Percentiles rank a stretch among this genome's conserved stretches.
phyloP scores from a whole-genome alignment of 2,113 vertebrate genomes.

The Brachypodius melanocephalos region DNA sequence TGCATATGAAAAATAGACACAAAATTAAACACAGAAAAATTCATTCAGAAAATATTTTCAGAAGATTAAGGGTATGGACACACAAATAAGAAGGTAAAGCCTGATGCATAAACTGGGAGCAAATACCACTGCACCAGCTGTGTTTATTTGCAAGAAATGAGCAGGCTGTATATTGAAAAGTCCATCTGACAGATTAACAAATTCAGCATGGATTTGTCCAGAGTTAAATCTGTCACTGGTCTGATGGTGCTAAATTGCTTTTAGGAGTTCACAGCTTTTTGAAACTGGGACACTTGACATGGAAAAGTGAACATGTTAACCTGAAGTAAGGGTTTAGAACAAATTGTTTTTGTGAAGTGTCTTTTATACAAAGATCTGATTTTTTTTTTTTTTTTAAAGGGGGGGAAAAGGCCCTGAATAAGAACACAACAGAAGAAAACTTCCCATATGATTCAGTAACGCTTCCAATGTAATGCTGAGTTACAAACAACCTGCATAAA shows the following conservation, averaged over 20 bases:
- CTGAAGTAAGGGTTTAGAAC: neutral
- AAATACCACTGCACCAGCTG: neutral
- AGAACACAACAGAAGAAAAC: neutral
- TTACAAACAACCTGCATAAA: neutral
- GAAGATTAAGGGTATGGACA: neutral
- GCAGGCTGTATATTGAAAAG: neutral
- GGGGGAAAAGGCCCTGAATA: neutral
- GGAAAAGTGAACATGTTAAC: neutral
- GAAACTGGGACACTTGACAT: neutral
- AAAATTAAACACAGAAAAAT: neutral
- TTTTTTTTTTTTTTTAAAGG: too few species aligned
- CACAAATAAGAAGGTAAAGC: neutral
- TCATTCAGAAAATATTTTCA: conserved; percentile 2
- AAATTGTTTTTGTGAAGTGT: neutral
- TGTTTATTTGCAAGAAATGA: neutral
- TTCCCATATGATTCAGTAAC: neutral
- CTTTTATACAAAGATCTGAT: neutral
- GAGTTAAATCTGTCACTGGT: conserved; percentile 15
- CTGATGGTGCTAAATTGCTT: neutral
- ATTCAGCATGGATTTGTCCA: conserved; percentile 31
- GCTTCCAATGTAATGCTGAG: neutral
- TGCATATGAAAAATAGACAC: neutral
- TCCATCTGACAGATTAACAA: conserved; percentile 40
- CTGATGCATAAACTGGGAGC: neutral
- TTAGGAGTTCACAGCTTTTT: conserved; percentile 11